phyloP scores from a whole-genome alignment of 2,797 vertebrate species.

The Chrosomus eos region DNA sequence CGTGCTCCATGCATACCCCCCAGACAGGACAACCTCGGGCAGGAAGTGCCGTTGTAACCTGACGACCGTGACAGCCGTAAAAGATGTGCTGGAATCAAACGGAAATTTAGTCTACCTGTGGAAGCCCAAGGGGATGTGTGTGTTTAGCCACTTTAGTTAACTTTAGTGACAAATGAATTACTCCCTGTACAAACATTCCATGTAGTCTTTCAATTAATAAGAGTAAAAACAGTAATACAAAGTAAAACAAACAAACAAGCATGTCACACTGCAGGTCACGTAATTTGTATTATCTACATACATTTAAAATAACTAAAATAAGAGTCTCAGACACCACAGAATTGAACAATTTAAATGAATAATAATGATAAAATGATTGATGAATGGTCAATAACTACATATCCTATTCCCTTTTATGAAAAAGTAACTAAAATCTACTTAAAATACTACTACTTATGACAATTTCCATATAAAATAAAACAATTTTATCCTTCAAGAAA shows the following conservation, averaged over 20 bases:
- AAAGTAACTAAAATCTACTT: neutral
- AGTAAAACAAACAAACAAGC: no score
- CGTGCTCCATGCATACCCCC: conserved; percentile 6
- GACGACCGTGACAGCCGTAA: neutral
- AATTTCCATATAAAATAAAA: neutral
- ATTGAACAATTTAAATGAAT: neutral
- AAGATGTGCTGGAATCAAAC: neutral
- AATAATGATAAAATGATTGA: neutral
- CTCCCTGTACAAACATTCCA: neutral
- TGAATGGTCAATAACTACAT: neutral
- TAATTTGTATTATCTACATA: no score
- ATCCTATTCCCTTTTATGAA: neutral
- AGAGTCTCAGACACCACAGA: neutral
- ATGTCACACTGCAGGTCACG: neutral
- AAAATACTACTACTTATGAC: neutral
- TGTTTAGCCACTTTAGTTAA: neutral
- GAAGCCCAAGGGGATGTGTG: neutral
- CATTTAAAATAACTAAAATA: neutral
- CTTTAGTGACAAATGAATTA: neutral
- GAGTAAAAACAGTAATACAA: no score
- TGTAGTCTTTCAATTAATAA: no score
- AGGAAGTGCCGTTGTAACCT: conserved; percentile 37
- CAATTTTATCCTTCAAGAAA: neutral
- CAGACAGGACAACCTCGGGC: conserved; percentile 6
- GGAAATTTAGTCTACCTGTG: conserved; percentile 31